These are phyloP conservation scores for Malurus elegans DNA, from an alignment of 2,113 vertebrate genomes.

Conservation along the genomic window DNA sequence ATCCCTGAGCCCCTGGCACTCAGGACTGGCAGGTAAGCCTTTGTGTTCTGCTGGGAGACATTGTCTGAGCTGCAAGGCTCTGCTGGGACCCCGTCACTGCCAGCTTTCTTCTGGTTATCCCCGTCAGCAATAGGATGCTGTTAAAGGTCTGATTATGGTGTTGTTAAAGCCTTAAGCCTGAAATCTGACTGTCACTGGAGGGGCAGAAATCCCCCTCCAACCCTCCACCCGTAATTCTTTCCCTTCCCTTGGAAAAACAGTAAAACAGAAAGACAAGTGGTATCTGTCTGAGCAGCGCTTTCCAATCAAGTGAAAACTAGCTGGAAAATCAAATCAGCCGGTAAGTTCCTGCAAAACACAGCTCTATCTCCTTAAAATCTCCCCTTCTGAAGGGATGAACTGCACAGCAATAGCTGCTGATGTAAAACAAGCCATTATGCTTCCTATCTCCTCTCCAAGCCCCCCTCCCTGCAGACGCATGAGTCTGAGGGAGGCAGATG, in stretches of 20 bases:
- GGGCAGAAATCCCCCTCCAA: neutral
- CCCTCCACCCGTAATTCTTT: constrained; percentile 13
- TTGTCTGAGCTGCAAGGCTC: neutral
- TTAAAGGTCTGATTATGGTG: constrained; percentile 43
- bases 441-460: constrained; percentile 18
- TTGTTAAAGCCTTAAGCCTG: constrained; percentile 50
- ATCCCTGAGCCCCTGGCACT: neutral
- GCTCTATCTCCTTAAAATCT: constrained; percentile 56
- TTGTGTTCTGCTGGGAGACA: neutral
- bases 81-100: neutral
- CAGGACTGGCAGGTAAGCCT: neutral
- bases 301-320: constrained; percentile 58
- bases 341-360: constrained; percentile 55
- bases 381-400: constrained; percentile 19
- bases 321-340: constrained; percentile 41
- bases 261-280: constrained; percentile 15
- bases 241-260: neutral
- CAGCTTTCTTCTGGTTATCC: constrained; percentile 33
- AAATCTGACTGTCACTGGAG: constrained; percentile 3
- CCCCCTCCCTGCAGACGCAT: constrained; percentile 29
- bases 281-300: constrained; percentile 31
- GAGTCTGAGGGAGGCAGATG: constrained; percentile 53
- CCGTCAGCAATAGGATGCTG: neutral
- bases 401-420: constrained; percentile 51
- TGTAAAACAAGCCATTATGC: constrained; percentile 60